Evolutionary conservation across 2,888 invertebrate species (phyloP).

Genomic region (Cyaniris semiargus): DNA sequence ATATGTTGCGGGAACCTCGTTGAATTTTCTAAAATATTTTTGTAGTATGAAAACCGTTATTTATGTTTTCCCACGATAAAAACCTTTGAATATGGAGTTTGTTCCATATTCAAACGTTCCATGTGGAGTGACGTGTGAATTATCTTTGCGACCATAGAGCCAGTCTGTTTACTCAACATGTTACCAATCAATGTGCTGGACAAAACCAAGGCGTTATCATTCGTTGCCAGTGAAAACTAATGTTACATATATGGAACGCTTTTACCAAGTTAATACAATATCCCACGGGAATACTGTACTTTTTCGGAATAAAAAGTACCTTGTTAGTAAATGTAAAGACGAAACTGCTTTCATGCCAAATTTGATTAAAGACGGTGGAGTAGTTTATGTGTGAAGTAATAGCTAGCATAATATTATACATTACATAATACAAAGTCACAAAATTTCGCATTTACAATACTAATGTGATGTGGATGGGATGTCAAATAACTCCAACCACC

Average conservation of each 20-base stretch:
- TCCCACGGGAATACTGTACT: no score
- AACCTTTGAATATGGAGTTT: conserved; percentile 23
- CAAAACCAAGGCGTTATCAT: neutral
- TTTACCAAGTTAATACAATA: neutral
- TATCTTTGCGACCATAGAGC: neutral
- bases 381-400: no score
- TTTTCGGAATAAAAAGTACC: no score
- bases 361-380: no score
- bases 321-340: no score
- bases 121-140: neutral
- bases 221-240: neutral
- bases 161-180: neutral
- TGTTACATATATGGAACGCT: neutral
- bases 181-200: conserved; percentile 3
- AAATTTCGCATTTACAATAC: neutral
- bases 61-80: conserved; percentile 46
- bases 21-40: conserved; percentile 47
- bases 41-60: conserved; percentile 42
- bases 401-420: no score
- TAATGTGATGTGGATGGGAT: no score
- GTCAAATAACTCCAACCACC: no score
- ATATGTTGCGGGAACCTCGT: conserved; percentile 48
- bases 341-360: no score
- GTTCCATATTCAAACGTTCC: conserved; percentile 3
- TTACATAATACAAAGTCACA: neutral